These are phyloP conservation scores for Aeoliscus strigatus DNA, from an alignment of 2,797 vertebrate species.

Conservation along the genomic window DNA sequence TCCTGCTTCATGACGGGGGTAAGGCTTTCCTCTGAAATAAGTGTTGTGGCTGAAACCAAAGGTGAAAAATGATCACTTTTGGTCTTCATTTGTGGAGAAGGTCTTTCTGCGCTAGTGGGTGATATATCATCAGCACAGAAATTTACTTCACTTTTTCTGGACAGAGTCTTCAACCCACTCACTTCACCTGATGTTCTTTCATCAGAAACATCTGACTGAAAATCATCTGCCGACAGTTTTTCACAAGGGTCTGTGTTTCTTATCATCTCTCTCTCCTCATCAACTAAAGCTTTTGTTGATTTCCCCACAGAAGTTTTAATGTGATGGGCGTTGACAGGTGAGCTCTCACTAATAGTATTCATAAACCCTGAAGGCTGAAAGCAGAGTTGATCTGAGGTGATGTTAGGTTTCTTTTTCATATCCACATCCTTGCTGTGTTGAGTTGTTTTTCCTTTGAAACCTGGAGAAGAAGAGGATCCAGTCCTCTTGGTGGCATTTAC, in stretches of 20 bases:
- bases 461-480: constrained; percentile 4
- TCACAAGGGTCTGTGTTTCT: constrained; percentile 6
- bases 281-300: constrained; percentile 16
- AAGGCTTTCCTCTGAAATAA: constrained; percentile 25
- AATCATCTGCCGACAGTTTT: constrained; percentile 17
- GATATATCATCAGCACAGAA: constrained; percentile 25
- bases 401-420: constrained; percentile 4
- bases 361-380: constrained; percentile 10
- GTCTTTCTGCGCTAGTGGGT: constrained; percentile 2
- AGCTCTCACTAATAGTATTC: constrained; percentile 13
- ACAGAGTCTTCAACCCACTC: constrained; percentile 19
- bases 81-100: constrained; percentile 14
- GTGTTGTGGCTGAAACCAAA: constrained; percentile 9
- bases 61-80: no score
- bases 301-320: constrained; percentile 12
- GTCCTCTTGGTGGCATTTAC: constrained; percentile 2
- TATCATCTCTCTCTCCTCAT: constrained; percentile 14
- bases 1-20: constrained; percentile 23
- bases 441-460: constrained; percentile 16
- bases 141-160: constrained; percentile 22
- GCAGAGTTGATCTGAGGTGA: constrained; percentile 13
- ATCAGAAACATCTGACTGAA: constrained; percentile 36
- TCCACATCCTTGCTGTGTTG: constrained; percentile 8
- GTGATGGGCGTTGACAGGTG: constrained; percentile 12
- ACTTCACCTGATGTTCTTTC: constrained; percentile 34